These are phyloP conservation scores for Nomada flava DNA, from an alignment of 2,888 invertebrate genomes.

Conservation along the genomic window DNA sequence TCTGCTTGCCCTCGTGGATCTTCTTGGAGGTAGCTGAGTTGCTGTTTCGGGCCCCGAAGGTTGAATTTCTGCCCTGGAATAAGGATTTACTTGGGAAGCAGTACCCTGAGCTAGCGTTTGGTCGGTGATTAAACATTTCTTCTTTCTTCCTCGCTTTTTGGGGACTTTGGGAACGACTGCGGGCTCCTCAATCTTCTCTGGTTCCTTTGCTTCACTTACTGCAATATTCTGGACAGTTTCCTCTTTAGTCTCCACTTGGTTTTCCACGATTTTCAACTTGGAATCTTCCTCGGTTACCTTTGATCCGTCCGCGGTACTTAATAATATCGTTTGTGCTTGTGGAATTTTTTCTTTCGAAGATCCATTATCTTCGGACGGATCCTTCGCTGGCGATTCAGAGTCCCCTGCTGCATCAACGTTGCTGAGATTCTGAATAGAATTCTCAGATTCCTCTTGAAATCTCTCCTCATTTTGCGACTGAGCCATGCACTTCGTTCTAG, in stretches of 20 bases:
- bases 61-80: background rate
- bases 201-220: background rate
- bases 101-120: constrained; percentile 18
- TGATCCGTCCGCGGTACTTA: constrained; percentile 7
- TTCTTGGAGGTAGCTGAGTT: background rate
- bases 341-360: background rate
- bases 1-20: constrained; percentile 12
- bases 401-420: background rate
- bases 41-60: background rate
- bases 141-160: constrained; percentile 67
- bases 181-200: background rate
- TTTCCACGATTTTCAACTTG: background rate
- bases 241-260: background rate
- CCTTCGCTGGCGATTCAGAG: background rate
- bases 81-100: background rate
- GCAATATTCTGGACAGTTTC: background rate
- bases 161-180: constrained; percentile 44
- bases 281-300: background rate
- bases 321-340: background rate
- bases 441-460: background rate
- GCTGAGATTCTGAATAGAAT: background rate
- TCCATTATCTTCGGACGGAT: background rate
- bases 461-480: constrained; percentile 6
- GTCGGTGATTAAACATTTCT: constrained; percentile 66
- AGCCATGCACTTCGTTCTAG: constrained; percentile 10